Conservation (phyloP, 2,113 vertebrate genomes). For the Microcebus griseorufus region DNA sequence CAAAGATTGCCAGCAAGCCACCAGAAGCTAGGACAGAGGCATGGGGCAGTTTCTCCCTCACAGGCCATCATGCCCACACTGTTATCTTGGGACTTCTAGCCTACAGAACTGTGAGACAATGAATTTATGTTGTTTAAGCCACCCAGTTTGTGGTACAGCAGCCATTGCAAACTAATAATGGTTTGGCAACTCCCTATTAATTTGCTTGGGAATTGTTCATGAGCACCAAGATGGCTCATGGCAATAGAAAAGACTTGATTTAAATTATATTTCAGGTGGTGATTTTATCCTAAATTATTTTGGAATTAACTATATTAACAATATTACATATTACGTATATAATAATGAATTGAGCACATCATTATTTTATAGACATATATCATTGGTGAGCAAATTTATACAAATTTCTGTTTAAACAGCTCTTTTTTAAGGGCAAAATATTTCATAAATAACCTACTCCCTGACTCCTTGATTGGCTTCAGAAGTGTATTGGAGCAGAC, state of each 20-base stretch:
- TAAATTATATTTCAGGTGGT: neutral
- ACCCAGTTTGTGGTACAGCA: neutral
- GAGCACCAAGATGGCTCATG: neutral
- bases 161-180: neutral
- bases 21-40: neutral
- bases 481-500: neutral
- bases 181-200: neutral
- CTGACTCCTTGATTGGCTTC: neutral
- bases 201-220: neutral
- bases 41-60: neutral
- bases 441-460: neutral
- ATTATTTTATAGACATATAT: slow-evolving; percentile 12
- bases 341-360: neutral
- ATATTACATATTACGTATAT: neutral
- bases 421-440: neutral
- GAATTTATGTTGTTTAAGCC: neutral
- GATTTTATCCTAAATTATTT: slow-evolving; percentile 15
- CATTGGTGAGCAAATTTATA: neutral
- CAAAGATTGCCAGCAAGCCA: neutral
- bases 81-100: neutral
- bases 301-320: neutral
- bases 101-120: neutral
- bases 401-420: neutral
- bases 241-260: neutral
- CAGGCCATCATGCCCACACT: too few species aligned